phyloP scores from a whole-genome alignment of 2,888 invertebrate species.

The Eilema sororculum region DNA sequence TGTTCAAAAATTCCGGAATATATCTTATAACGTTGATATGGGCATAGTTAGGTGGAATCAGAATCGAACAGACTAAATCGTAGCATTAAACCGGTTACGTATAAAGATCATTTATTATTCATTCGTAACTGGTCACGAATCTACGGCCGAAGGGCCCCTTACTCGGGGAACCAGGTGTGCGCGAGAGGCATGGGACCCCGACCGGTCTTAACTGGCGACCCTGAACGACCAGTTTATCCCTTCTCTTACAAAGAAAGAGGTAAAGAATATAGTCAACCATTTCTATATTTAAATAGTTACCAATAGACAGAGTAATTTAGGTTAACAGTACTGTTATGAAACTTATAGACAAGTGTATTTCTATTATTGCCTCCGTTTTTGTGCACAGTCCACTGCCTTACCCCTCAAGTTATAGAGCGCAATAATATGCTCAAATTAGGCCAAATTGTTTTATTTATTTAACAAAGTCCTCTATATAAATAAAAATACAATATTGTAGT shows the following conservation, averaged over 20 bases:
- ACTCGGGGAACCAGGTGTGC: neutral
- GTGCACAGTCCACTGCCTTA: conserved; percentile 31
- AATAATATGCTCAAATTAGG: conserved; percentile 68
- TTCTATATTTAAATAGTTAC: neutral
- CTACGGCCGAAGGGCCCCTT: too few relatives aligned
- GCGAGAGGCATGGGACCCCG: neutral
- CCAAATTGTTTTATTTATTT: conserved; percentile 62
- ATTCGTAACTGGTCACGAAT: too few relatives aligned
- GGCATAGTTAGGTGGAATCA: too few relatives aligned
- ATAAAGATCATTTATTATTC: too few relatives aligned
- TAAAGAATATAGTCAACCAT: neutral
- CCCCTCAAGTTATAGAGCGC: conserved; percentile 45
- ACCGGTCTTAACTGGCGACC: neutral
- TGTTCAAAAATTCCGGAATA: too few relatives aligned
- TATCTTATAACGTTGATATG: neutral
- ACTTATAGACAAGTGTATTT: conserved; percentile 4
- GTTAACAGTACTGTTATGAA: neutral
- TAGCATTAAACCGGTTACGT: too few relatives aligned
- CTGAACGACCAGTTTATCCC: neutral
- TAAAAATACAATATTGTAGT: conserved; percentile 38
- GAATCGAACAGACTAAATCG: neutral
- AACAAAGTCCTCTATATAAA: conserved; percentile 34
- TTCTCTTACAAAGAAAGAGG: neutral
- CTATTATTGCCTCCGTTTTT: neutral
- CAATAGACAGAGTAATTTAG: neutral